Base-by-base conservation (phyloP, 2,888 invertebrate species). In the Nyleta sp. region DNA sequence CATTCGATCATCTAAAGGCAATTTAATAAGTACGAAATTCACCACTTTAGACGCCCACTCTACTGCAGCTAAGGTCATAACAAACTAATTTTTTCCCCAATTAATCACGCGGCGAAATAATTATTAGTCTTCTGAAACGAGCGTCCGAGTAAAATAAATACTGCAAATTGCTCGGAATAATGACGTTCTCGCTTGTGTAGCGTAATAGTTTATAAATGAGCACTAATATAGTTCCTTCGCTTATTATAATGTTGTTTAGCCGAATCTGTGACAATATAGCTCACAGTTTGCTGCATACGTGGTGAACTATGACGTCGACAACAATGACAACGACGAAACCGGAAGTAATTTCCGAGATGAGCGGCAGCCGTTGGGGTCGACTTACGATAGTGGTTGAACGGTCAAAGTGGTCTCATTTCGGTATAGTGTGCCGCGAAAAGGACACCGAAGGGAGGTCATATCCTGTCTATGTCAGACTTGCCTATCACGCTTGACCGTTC, bases 341-440 rank as follows among this genome's bases (percentile, higher is more conserved):
- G 90, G 91, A 91, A 89, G 90, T 90, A 91, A 90, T 91, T 91
- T 90, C 88, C 89, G 88, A 90, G 90, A 90, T 88, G 90, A 90
- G 87, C 86, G 85, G 83, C 82, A 84, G 79, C 53, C 62, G 76
- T 77, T 62, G 80, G 82, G 80, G 81, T 71, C 82, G 84, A 85
- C 86, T 88, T 84, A 89, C 86, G 87, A 89, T 90, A 89, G 88
- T 89, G 90, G 87, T 88, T 89, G 87, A 89, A 89, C 90, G 87
- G 90, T 90, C 90, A 90, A 90, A 90, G 90, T 89, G 90, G 89
- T 84, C 88, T 90, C 87, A 88, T 91, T 90, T 90, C 80, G 87
- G 86, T 82, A 68, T 62, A 78, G 72, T 73, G 81, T 81, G 80
- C 72, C 81, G 79, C 79, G 78, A 83, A 87, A 87, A 84, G 86